Percentiles rank a stretch among this genome's conserved stretches.
Evolutionary conservation across 2,113 vertebrate species (phyloP).

Genomic region (Pyrgilauda ruficollis): DNA sequence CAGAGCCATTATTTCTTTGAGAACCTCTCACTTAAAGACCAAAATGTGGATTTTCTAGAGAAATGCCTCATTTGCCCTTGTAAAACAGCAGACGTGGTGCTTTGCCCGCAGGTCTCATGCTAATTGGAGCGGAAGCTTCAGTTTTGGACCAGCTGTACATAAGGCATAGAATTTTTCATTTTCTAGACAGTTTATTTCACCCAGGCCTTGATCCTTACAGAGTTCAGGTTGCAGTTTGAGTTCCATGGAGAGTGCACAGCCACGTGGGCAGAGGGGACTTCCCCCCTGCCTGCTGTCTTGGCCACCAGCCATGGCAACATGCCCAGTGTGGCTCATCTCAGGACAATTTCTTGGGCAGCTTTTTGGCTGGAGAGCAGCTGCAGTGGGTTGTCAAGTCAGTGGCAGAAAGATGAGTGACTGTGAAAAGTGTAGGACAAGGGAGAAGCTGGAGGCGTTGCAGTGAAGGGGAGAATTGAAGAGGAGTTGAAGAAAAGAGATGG

Average conservation of each 20-base stretch:
- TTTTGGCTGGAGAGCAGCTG: neutral
- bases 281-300: rapidly evolving
- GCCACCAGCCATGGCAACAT: rapidly evolving
- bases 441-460: neutral
- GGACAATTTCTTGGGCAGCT: neutral
- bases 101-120: neutral
- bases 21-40: neutral
- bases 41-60: neutral
- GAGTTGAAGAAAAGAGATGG: neutral
- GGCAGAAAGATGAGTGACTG: neutral
- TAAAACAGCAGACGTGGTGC: neutral
- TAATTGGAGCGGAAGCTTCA: neutral
- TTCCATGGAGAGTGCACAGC: neutral
- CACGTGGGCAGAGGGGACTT: rapidly evolving
- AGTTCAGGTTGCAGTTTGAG: neutral
- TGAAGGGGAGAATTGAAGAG: neutral
- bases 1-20: neutral
- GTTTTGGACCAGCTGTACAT: neutral
- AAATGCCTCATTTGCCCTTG: neutral
- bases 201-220: neutral
- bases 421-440: neutral
- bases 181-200: neutral
- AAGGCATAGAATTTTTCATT: neutral
- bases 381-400: neutral
- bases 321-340: neutral